These are phyloP conservation scores for Amaurobius ferox DNA, from an alignment of 2,888 invertebrate genomes.

Conservation along the genomic window DNA sequence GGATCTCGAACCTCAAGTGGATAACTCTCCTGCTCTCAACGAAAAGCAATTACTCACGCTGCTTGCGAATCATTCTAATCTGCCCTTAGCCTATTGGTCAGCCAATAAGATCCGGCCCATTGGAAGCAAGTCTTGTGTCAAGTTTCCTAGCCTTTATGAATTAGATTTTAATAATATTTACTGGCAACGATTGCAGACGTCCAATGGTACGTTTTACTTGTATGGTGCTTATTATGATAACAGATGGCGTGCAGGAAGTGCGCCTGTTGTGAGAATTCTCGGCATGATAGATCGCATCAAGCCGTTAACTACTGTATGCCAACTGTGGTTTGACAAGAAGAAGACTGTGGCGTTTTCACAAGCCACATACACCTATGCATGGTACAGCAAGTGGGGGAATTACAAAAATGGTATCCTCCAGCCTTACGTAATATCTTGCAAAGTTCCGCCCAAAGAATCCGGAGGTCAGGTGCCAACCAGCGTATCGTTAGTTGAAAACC, in stretches of 20 bases:
- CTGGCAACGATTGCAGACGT: constrained; percentile 90
- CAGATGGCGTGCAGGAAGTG: constrained; percentile 86
- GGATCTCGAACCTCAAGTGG: constrained; percentile 81
- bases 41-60: constrained; percentile 80
- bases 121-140: constrained; percentile 78
- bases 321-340: constrained; percentile 80
- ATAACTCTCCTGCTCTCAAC: constrained; percentile 81
- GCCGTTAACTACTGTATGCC: constrained; percentile 83
- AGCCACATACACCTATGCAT: constrained; percentile 92
- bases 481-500: constrained; percentile 89
- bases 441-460: constrained; percentile 82
- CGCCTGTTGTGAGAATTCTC: constrained; percentile 91
- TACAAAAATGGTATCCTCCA: constrained; percentile 93
- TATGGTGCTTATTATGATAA: constrained; percentile 93
- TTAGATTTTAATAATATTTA: constrained; percentile 94
- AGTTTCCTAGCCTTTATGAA: constrained; percentile 88
- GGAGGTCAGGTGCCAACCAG: constrained; percentile 79
- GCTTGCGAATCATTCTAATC: constrained; percentile 82
- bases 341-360: constrained; percentile 85
- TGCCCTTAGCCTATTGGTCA: constrained; percentile 91
- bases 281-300: constrained; percentile 93
- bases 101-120: constrained; percentile 85
- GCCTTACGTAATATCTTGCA: constrained; percentile 92
- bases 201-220: constrained; percentile 88
- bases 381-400: constrained; percentile 96